Evolutionary conservation across 53 echinoderm and acorn worm genomes (phyloP), one percentile per base, ranked within the genome.

Genomic region (Stichopus horrens): DNA sequence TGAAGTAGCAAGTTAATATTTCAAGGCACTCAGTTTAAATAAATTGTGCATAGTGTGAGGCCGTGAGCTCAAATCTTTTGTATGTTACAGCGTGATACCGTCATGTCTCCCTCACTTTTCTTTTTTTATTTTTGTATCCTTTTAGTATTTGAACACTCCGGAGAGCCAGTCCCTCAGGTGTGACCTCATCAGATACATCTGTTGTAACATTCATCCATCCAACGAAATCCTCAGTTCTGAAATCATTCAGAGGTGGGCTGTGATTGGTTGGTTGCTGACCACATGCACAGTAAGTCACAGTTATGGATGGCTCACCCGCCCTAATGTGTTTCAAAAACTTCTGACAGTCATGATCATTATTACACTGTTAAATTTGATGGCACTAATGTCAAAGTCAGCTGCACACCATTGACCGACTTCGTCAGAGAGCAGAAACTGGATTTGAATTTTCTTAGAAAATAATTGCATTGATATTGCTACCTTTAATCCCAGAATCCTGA

Each of bases 241-340:
- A 74, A 92, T 95, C 91, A 97, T 97, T 55, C 97, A 95, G 83
- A 89, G 97, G 89, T 97, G 97, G 97, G 97, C 97, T 90, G 97
- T 97, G 89, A 97, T 97, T 97, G 97, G 97, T 53, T 97, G 97
- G 97, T 93, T 97, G 8, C 95, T 97, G n/a, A 97, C 97, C 86
- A 97, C 97, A 52, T 95, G 97, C 77, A 95, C 95, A 82, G 97
- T 97, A 86, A 97, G 96, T 92, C 9, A 18, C 37, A 37, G 37
- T 37, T 37, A 2, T 37, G 37, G 37, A 37, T 37, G 2, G 37
- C 37, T 37, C 37, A 1, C 37, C 37, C 2, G 0, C 37, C 37
- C 37, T n/a, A 37, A 37, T 37, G 37, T 37, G 37, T 37, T 37
- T 37, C 37, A 37, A 1, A 2, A 37, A 37, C 2, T 1, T 37